A percentile compares a stretch with the other conserved stretches of the same genome.
These are phyloP conservation scores for Lobophora halterata DNA, from an alignment of 2,888 invertebrate genomes.

Conservation along the genomic window DNA sequence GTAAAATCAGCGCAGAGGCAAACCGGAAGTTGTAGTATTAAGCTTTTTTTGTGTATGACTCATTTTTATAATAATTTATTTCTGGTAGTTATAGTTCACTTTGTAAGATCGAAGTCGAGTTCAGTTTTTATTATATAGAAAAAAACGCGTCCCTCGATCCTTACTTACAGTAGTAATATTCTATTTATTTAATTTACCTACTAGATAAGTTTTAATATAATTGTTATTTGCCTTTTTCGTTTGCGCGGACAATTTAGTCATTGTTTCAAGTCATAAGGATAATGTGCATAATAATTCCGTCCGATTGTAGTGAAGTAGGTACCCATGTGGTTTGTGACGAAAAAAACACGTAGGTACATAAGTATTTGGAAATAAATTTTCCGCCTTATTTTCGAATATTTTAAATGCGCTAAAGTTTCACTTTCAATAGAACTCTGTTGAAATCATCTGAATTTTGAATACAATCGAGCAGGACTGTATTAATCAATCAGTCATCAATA, in stretches of 20 bases:
- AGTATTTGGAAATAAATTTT: conserved; percentile 21
- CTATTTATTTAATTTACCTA: no score
- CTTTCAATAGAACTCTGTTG: no score
- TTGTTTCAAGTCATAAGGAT: conserved; percentile 25
- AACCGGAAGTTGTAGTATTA: conserved; percentile 41
- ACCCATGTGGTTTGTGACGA: conserved; percentile 7
- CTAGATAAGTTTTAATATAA: background rate
- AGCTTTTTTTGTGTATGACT: conserved; percentile 34
- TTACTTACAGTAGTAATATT: no score
- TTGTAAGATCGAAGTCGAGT: no score
- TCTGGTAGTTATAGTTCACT: conserved; percentile 1
- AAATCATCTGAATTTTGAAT: no score
- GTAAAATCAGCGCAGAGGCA: conserved; percentile 27
- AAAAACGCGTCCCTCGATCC: no score
- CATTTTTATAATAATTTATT: background rate
- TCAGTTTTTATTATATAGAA: no score
- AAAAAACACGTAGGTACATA: conserved; percentile 9
- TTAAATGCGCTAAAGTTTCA: no score
- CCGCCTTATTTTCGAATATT: conserved; percentile 27
- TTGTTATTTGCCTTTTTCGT: conserved; percentile 7
- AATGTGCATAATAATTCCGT: conserved; percentile 18
- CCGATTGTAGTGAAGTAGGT: conserved; percentile 10
- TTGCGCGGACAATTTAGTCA: conserved; percentile 20
- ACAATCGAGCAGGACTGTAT: no score
- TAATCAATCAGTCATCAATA: no score